These are phyloP conservation scores for Naja naja DNA, from an alignment of 2,113 vertebrate genomes.

Conservation along the genomic window DNA sequence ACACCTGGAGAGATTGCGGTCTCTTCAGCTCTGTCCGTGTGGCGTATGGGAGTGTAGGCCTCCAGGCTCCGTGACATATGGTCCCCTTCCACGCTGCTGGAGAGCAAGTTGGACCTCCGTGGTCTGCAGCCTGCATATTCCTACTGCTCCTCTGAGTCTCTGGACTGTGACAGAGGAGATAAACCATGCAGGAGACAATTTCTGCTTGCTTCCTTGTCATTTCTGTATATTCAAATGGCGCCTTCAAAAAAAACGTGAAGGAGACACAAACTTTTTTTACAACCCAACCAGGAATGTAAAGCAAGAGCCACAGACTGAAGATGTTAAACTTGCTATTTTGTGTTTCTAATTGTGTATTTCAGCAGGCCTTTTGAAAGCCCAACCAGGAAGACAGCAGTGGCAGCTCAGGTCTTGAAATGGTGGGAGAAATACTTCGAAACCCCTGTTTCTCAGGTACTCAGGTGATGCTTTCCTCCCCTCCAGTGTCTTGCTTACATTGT, in stretches of 20 bases:
- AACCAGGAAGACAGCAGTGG: neutral
- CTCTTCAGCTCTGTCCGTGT: slow-evolving; percentile 80
- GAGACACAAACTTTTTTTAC: neutral
- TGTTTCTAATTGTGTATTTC: neutral
- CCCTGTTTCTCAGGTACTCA: neutral
- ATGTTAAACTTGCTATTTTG: neutral
- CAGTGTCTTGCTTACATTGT: neutral
- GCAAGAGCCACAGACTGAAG: neutral
- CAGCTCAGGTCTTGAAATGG: neutral
- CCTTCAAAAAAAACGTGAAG: neutral
- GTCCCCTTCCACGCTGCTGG: slow-evolving; percentile 77
- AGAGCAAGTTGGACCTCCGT: slow-evolving; percentile 58
- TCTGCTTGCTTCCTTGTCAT: neutral
- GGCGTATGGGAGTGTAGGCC: slow-evolving; percentile 74
- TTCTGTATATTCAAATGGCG: neutral
- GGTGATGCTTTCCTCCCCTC: too few species aligned
- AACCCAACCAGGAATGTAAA: neutral
- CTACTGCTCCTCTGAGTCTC: slow-evolving; percentile 77
- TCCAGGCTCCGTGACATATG: slow-evolving; percentile 63
- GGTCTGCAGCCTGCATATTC: slow-evolving; percentile 46
- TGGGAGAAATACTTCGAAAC: neutral
- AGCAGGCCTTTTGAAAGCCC: neutral
- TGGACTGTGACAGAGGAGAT: slow-evolving; percentile 72
- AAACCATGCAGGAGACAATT: slow-evolving; percentile 67
- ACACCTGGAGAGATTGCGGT: slow-evolving; percentile 62